Base-by-base conservation (phyloP, 2,797 vertebrate genomes). In the Staurois parvus region DNA sequence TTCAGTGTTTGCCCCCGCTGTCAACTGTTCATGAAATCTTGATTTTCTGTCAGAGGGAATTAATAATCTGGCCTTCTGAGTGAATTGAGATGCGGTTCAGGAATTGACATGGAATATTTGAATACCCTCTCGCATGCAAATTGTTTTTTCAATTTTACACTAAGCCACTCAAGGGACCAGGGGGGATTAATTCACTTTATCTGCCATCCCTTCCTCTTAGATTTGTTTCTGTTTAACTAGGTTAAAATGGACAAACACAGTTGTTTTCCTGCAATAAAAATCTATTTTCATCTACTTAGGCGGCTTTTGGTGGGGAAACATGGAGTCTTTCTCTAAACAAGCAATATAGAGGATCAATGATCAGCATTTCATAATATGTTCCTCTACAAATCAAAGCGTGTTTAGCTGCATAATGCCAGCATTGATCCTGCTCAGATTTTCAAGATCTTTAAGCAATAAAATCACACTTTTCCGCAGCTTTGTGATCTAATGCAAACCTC, bases 11-110 rank as follows among this genome's bases (percentile, higher is more conserved):
- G 96, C 95, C 94, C 95, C 90, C 90, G 91, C 93, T 93, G 94
- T 92, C 92, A 89, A 89, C 93, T 95, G 91, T 95, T 97, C 96
- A 97, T 96, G 97, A 97, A 97, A 96, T 96, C 94, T 97, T 96
- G 93, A 96, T 97, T 97, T 96, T 95, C 93, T 96, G 94, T 98
- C 96, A 94, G 90, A 91, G 91, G 93, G 92, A 93, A 95, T 98
- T 95, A 94, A 94, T 93, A 94, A 96, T 96, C 93, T 93, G 94
- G 93, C 93, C 94, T 93, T 92, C 86, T 90, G 91, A 95, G 91
- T 93, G 90, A 93, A 94, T 96, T 94, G 93, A 92, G 94, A 93
- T 92, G 93, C 93, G 92, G 83, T 90, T 85, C 72, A 89, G 88
- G 88, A 88, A 91, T 91, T 90, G 91, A 88, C 84, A 86, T 91